Evolutionary conservation across 1,140 invertebrate species (phyloP), one percentile per base, ranked within the genome.

Genomic region (Tetranychus cinnabarinus): DNA sequence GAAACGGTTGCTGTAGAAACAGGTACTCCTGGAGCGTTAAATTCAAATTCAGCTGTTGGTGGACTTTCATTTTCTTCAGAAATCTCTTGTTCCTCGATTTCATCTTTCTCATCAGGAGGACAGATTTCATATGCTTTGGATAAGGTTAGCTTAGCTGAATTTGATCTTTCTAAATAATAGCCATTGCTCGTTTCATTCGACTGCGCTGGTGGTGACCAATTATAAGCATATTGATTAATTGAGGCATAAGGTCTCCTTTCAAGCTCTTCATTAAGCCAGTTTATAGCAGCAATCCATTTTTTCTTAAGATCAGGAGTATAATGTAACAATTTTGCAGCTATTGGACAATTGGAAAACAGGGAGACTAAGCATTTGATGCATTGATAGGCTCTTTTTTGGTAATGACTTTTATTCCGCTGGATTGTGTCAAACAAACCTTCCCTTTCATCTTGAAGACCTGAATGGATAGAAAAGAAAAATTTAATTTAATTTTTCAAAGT

Each of bases 151-250:
- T 86, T 80, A 0, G 91, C 92, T 65, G 88, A 92, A 67, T 88
- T 88, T 60, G 88, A 93, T 60, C 91, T 78, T 71, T 96, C 90
- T 50, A 97, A 73, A 74, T 88, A 91, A 70, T 93, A 97, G 57
- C 90, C 88, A 72, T 89, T 93, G 8, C 88, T 85, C 23, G 86
- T 88, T 71, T 96, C 91, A 73, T 96, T 96, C 12, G 88, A 93
- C 67, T 86, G 84, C 1, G 86, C 83, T 4, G 89, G 88, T 12
- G 90, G 88, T 63, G 89, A 92, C 85, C 90, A 95, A 62, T 86
- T 87, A 70, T 90, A 92, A 45, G 83, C 81, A 69, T 89, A 89
- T 67, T 79, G 78, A n/a, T 47, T 47, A n/a, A 47, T 47, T 31
- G 72, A 65, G 15, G 15, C 15, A 46, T 42, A n/a, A 37, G 81